A percentile compares a stretch with the other conserved stretches of the same genome.
Conservation (phyloP, 2,113 vertebrate species). For the Tachuris rubrigastra region DNA sequence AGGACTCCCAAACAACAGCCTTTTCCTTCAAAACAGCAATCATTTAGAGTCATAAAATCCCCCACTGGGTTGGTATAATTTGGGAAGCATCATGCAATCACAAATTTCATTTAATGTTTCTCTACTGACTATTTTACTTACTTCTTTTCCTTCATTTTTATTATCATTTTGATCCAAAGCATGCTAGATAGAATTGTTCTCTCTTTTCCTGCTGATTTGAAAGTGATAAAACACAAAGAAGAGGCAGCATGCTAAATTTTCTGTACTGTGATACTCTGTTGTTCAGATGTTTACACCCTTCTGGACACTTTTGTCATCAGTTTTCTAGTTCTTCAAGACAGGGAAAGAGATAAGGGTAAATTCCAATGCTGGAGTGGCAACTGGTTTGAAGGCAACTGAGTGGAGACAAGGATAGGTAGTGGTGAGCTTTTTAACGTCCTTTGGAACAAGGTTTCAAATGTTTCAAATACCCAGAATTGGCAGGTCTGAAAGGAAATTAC, state of each 20-base stretch:
- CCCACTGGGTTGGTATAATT: constrained; percentile 15
- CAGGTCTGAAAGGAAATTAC: neutral
- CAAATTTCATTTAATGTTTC: constrained; percentile 33
- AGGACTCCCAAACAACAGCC: constrained; percentile 14
- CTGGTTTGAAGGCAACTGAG: neutral
- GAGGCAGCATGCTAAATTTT: neutral
- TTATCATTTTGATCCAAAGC: constrained; percentile 6
- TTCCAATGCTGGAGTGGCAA: neutral
- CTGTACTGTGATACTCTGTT: neutral
- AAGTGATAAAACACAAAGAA: neutral
- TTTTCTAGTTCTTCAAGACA: neutral
- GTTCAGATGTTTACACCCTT: neutral
- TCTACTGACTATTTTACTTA: constrained; percentile 13
- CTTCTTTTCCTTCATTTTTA: constrained; percentile 19
- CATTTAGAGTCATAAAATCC: constrained; percentile 40
- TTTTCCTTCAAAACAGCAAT: neutral
- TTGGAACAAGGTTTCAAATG: neutral
- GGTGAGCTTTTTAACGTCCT: neutral
- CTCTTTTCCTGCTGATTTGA: neutral
- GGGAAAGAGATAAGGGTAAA: neutral
- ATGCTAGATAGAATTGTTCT: neutral
- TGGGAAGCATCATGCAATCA: constrained; percentile 20
- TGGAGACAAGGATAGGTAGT: neutral
- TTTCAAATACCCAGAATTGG: neutral
- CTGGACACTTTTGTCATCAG: neutral